Evolutionary conservation across 2,888 invertebrate species (phyloP).

Genomic region (Ophion slaviceki): DNA sequence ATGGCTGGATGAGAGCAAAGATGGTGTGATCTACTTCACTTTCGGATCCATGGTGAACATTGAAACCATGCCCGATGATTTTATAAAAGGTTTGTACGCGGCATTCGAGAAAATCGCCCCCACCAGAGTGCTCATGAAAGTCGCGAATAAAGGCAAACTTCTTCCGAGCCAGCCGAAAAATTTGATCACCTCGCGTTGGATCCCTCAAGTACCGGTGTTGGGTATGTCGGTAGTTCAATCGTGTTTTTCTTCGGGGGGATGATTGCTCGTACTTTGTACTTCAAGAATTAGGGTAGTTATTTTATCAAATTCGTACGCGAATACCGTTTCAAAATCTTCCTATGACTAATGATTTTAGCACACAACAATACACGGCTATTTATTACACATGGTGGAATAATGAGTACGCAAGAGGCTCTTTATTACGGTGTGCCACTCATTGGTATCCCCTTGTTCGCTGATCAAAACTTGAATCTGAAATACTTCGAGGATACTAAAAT

Average conservation of each 20-base stretch:
- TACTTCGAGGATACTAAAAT: slow-evolving; percentile 70
- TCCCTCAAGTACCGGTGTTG: slow-evolving; percentile 74
- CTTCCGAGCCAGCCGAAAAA: slow-evolving; percentile 71
- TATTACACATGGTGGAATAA: slow-evolving; percentile 76
- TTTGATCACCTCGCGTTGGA: slow-evolving; percentile 70
- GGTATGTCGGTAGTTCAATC: slow-evolving; percentile 57
- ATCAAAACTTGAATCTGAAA: slow-evolving; percentile 74
- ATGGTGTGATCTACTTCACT: slow-evolving; percentile 72
- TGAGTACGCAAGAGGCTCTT: slow-evolving; percentile 74
- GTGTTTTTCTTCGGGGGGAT: not conserved
- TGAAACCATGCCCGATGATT: slow-evolving; percentile 71
- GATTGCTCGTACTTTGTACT: not conserved
- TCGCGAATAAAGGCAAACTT: slow-evolving; percentile 65
- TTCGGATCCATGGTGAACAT: slow-evolving; percentile 74
- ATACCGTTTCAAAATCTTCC: not conserved
- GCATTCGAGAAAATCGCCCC: slow-evolving; percentile 64
- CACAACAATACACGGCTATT: slow-evolving; percentile 74
- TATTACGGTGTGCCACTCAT: slow-evolving; percentile 74
- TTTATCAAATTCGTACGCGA: too few relatives aligned
- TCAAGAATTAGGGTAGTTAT: not conserved
- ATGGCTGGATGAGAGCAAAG: slow-evolving; percentile 70
- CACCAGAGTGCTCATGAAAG: slow-evolving; percentile 70
- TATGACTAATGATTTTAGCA: slow-evolving; percentile 52
- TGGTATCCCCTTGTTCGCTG: slow-evolving; percentile 75
- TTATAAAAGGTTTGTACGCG: slow-evolving; percentile 66